Evolutionary conservation across 2,797 vertebrate species (phyloP), one percentile per base, ranked within the genome.

Genomic region (Cossypha niveicapilla): DNA sequence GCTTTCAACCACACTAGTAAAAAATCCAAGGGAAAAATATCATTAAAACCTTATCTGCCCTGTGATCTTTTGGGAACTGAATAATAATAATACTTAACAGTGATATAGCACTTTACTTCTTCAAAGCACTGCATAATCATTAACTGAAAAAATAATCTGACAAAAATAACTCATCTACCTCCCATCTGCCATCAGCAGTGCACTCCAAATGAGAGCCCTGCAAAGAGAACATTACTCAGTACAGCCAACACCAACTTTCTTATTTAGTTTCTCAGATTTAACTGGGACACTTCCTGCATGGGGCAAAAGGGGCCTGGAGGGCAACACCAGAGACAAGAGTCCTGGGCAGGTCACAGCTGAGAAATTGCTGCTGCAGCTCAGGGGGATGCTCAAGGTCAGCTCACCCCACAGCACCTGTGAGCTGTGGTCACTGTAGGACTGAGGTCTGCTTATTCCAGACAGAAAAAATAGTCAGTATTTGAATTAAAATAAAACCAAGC

Each of bases 61-160:
- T 54, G 58, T 83, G 78, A 90, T 80, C 61, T 92, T 78, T 48
- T 27, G 32, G 67, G 61, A 92, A 85, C 44, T 44, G 57, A 78
- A 84, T 91, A 87, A 77, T 44, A 85, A 62, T 71, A 50, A 53
- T n/a, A 35, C 42, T 79, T 81, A 91, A 54, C 41, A 28, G 14
- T 42, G 57, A 88, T 56, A 86, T 16, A 82, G 81, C 62, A 83
- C 54, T 90, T 93, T 47, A 82, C 24, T 42, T 90, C 58, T 51
- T 66, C 60, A 92, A 84, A 91, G 57, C 57, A 76, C 63, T 86
- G 67, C 32, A 63, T 39, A 75, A 34, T 53, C 77, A 83, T 93
- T 92, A 92, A 83, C 56, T 73, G 53, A 78, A 61, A 63, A 95
- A 89, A 80, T 77, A 68, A 82, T 85, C 60, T 75, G 67, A 87